Conservation (phyloP, 2,113 vertebrate species). For the Callospermophilus lateralis region DNA sequence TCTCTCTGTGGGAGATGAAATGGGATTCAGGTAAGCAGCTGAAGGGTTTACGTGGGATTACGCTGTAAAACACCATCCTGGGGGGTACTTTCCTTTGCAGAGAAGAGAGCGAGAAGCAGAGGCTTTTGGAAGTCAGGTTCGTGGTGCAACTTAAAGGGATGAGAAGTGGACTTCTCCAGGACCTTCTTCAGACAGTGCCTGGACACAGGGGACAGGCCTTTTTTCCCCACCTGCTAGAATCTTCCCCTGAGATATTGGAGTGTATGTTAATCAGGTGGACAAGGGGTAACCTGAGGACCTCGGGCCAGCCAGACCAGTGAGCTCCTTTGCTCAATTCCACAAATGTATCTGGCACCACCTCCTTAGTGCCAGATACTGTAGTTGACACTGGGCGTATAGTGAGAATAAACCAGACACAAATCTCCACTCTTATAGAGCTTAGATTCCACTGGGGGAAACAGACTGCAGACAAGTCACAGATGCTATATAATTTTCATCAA, state of each 20-base stretch:
- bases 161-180: background rate
- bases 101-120: background rate
- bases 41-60: constrained; percentile 75
- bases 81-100: constrained; percentile 50
- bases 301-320: background rate
- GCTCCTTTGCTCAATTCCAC: background rate
- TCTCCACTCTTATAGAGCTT: background rate
- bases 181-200: background rate
- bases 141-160: background rate
- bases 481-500: background rate
- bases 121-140: background rate
- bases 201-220: background rate
- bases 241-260: background rate
- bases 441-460: background rate
- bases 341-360: too few relatives aligned
- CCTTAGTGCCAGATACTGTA: background rate
- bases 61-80: constrained; percentile 34
- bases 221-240: background rate
- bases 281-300: background rate
- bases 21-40: constrained; percentile 80
- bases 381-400: background rate
- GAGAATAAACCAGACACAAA: background rate
- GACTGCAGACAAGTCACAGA: background rate
- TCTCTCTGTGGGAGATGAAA: constrained; percentile 74
- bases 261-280: background rate